Conservation (phyloP, 2,113 vertebrate genomes). For the Cochlearius cochlearius region DNA sequence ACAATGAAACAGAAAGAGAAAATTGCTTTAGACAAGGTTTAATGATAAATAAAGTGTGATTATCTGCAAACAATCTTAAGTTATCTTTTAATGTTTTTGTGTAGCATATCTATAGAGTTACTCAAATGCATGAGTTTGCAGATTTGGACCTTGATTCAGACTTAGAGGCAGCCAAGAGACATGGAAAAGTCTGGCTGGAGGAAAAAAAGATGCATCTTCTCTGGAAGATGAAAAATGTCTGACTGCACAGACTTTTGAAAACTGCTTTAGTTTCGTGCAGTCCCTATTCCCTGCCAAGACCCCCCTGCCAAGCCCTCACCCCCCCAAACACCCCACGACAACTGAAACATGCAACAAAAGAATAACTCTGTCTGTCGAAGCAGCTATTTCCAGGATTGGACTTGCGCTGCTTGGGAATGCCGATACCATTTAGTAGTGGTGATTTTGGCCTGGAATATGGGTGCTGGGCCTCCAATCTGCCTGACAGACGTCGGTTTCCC, state of each 20-base stretch:
- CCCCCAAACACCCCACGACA: background rate
- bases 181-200: background rate
- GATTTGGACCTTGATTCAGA: background rate
- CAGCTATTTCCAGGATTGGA: background rate
- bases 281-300: background rate
- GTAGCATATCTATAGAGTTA: background rate
- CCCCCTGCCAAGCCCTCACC: background rate
- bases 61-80: background rate
- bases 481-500: background rate
- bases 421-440: accelerated
- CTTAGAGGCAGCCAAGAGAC: background rate
- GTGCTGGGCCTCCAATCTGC: background rate
- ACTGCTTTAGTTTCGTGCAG: background rate
- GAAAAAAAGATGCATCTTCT: background rate
- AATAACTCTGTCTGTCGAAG: background rate
- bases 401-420: background rate
- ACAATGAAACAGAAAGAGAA: background rate
- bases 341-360: background rate
- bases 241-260: background rate
- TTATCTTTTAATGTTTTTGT: background rate
- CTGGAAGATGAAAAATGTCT: background rate
- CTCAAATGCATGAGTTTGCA: background rate
- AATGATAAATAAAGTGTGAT: background rate
- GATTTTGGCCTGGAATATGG: background rate
- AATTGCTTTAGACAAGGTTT: background rate